Evolutionary conservation across 2,797 vertebrate genomes (phyloP), one percentile per base, ranked within the genome.

Genomic region (Remorina albescens): DNA sequence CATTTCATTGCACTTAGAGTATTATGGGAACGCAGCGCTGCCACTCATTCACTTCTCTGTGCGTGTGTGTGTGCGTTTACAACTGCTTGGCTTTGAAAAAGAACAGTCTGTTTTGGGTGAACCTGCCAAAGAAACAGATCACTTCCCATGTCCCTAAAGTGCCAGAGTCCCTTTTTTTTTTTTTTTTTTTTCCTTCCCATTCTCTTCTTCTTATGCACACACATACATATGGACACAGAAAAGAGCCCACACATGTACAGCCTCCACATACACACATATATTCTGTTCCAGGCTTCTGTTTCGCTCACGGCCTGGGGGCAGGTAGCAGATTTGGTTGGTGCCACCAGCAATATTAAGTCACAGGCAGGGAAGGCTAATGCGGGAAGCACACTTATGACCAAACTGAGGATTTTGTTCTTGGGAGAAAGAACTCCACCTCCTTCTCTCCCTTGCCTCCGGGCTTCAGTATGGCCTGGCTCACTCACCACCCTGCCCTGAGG

Each of bases 291-390:
- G 84, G 84, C 83, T 78, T 76, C 74, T 42, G 80, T 78, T 80
- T 87, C 76, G 71, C 72, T 67, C 54, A 67, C 32, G 23, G 89
- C 84, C 88, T 11, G 54, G 71, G 87, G 88, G 90, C 80, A 87
- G 84, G 87, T 84, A 83, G 84, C 88, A 91, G 87, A 89, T 91
- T 91, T 85, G 72, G 85, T 90, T 93, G 92, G 91, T 74, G 86
- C 88, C 91, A 89, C 83, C 75, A 85, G 85, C 83, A 11, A 88
- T 71, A 77, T 71, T 68, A 86, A 87, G 74, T 86, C 87, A 84
- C 76, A 78, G 67, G 76, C 83, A 78, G 77, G 80, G 80, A 84
- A 66, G 73, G 82, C 86, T 85, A 82, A 78, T 61, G 74, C 77
- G 72, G 81, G 64, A 75, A 53, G 69, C 85, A 70, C 72, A 55